A percentile compares a stretch with the other conserved stretches of the same genome.
Conservation (phyloP, 2,888 invertebrate genomes). For the Parnassius mnemosyne region DNA sequence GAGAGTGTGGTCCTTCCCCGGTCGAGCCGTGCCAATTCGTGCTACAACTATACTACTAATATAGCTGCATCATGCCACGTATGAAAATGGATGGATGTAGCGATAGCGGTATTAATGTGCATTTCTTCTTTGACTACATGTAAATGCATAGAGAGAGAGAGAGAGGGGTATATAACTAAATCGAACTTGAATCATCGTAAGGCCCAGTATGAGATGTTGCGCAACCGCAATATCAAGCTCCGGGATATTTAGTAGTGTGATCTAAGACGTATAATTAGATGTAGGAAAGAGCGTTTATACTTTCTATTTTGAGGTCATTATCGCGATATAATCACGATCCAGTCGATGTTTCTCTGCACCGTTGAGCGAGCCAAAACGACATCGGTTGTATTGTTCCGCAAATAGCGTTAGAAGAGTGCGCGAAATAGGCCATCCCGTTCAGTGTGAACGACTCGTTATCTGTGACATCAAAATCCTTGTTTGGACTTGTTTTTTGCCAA, state of each 20-base stretch:
- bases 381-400: conserved; percentile 59
- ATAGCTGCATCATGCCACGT: too few species aligned
- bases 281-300: conserved; percentile 12
- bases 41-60: too few species aligned
- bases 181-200: too few species aligned
- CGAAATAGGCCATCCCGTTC: conserved; percentile 47
- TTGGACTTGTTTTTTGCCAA: background rate
- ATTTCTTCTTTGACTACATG: too few species aligned
- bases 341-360: conserved; percentile 7
- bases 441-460: conserved; percentile 74
- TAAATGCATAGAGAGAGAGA: too few species aligned
- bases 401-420: conserved; percentile 50
- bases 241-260: conserved; percentile 14
- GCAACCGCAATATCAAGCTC: too few species aligned
- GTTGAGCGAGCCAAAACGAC: conserved; percentile 42
- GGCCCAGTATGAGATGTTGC: too few species aligned
- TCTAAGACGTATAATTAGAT: conserved; percentile 20
- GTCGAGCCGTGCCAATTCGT: too few species aligned
- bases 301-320: conserved; percentile 27
- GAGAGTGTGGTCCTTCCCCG: too few species aligned
- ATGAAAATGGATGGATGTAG: too few species aligned
- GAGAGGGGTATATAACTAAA: too few species aligned
- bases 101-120: too few species aligned
- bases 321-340: conserved; percentile 18
- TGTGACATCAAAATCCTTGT: conserved; percentile 55